Evolutionary conservation across 30 jellyfish, hydroid and myxozoan species (phyloP), one percentile per base, ranked within the genome.

Genomic region (Phacellophora camtschatica): DNA sequence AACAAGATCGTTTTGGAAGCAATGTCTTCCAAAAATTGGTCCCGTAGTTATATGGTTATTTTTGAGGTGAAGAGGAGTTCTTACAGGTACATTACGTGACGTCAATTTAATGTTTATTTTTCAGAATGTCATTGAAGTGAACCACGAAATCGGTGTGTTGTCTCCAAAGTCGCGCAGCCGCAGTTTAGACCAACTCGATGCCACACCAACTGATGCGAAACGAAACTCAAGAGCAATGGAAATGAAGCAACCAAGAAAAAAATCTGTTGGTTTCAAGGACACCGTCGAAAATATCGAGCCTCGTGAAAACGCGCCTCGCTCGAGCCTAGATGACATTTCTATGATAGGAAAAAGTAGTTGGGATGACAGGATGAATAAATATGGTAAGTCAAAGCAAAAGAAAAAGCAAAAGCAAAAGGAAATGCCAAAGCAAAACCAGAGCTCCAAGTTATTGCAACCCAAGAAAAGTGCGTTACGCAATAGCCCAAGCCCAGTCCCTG

Each of bases 261-360:
- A 80, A 41, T 64, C 91, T 13, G 91, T 80, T 50, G 91, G 91
- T 31, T 80, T 80, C 66, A 80, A 41, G 36, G 91, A 80, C 45
- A 80, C 91, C 12, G 91, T 80, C 33, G 91, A 80, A 67, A 64
- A 71, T 3, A 80, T 80, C 62, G 77, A 66, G 62, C 91, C 91
- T 53, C 7, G 39, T 1, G 64, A 34, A 23, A 31, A 6, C 43
- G 32, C 73, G 0, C 30, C 81, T 20, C 66, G 45, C 59, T 46
- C 31, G 18, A 80, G 91, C 19, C 61, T 80, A 33, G 91, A 80
- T 39, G 91, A 80, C 62, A 67, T 80, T 16, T 80, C 91, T 3
- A 66, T 66, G 91, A 80, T 66, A 9, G 91, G 91, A 5, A 66
- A 66, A 30, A 48, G 43, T 31, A 84, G 91, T 0, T 64, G 91